Conservation (phyloP, 2,113 vertebrate genomes). For the Pteronura brasiliensis region DNA sequence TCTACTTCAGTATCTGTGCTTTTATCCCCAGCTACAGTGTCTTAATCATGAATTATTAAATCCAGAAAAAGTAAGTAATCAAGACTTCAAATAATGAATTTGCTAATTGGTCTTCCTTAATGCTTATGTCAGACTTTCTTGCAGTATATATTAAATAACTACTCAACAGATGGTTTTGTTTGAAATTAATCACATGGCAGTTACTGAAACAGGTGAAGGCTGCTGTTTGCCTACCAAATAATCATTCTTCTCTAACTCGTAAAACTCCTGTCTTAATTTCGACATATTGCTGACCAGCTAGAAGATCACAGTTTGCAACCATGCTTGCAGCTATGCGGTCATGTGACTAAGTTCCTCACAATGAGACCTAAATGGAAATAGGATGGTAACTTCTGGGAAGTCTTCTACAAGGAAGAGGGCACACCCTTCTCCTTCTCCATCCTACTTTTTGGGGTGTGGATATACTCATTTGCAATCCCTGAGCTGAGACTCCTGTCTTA, state of each 20-base stretch:
- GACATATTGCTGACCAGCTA: neutral
- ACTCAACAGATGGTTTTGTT: conserved; percentile 3
- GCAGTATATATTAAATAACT: neutral
- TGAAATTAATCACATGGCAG: neutral
- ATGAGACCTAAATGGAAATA: neutral
- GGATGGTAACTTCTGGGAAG: neutral
- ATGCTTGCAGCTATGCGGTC: neutral
- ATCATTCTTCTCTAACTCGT: neutral
- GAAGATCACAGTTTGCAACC: neutral
- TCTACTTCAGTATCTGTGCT: neutral
- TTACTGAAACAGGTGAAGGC: conserved; percentile 12
- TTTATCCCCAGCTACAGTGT: neutral
- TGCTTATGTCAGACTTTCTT: neutral
- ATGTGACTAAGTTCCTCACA: neutral
- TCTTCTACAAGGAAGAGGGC: neutral
- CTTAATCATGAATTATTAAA: conserved; percentile 40
- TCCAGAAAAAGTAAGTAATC: conserved; percentile 8
- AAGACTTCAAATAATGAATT: neutral
- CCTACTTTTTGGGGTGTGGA: neutral
- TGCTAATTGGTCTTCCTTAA: neutral
- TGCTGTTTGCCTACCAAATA: neutral
- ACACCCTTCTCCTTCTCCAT: neutral
- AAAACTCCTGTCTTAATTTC: neutral
- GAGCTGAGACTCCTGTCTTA: neutral
- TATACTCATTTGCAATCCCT: neutral